These are phyloP conservation scores for Hydrolagus colliei DNA, from an alignment of 2,797 vertebrate species.

Conservation along the genomic window DNA sequence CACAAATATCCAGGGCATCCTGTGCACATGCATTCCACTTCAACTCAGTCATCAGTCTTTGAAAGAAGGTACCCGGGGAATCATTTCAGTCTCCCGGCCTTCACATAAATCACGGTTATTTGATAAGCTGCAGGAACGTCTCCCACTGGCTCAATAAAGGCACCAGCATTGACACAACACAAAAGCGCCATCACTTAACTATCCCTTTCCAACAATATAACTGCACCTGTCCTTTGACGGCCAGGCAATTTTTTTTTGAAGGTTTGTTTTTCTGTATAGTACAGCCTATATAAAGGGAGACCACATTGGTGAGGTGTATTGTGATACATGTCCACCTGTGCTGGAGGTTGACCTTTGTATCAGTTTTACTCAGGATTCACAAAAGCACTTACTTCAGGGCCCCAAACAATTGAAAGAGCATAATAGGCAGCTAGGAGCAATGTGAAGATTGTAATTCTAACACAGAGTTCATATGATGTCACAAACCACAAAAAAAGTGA, in stretches of 20 bases:
- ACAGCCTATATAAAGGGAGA: neutral
- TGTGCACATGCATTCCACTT: neutral
- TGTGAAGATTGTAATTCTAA: neutral
- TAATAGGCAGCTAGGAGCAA: too few species aligned
- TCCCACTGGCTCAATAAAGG: slow-evolving; percentile 6
- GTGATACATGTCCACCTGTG: neutral
- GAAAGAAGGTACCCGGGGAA: neutral
- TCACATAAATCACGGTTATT: slow-evolving; percentile 2
- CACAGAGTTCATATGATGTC: neutral
- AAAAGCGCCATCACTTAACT: slow-evolving; percentile 10
- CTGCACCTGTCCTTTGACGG: neutral
- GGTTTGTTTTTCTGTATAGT: neutral
- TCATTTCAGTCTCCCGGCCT: neutral
- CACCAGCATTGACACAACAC: slow-evolving; percentile 18
- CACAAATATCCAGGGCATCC: neutral
- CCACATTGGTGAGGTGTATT: neutral
- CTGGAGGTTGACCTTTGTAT: neutral
- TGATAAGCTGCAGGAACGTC: slow-evolving; percentile 13
- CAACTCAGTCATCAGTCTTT: neutral
- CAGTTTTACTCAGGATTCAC: neutral
- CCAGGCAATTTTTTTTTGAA: neutral
- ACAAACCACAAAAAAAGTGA: neutral
- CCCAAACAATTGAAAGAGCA: neutral
- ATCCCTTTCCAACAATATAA: neutral
- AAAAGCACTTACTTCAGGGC: neutral